These are phyloP conservation scores for Dunckerocampus dactyliophorus DNA, from an alignment of 2,113 vertebrate genomes.

Conservation along the genomic window DNA sequence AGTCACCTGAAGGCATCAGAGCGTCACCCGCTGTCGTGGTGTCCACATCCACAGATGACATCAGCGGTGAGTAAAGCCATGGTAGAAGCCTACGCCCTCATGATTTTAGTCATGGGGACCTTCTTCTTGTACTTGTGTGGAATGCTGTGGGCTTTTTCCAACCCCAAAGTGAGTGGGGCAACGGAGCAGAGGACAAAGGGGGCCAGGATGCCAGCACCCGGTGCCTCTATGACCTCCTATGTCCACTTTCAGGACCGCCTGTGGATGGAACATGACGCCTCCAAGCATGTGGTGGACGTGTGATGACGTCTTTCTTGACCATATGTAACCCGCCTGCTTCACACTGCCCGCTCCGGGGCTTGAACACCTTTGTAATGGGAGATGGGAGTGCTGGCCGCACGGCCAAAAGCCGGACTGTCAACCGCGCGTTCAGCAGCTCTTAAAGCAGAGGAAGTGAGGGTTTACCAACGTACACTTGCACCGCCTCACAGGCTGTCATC, in stretches of 20 bases:
- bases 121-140: slow-evolving; percentile 77
- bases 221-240: slow-evolving; percentile 37
- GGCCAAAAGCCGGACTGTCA: too few species aligned
- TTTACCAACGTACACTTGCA: too few species aligned
- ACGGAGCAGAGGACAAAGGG: slow-evolving; percentile 50
- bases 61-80: slow-evolving; percentile 70
- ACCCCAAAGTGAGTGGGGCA: slow-evolving; percentile 69
- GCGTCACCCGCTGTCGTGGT: too few species aligned
- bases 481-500: too few species aligned
- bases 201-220: slow-evolving; percentile 21
- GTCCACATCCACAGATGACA: slow-evolving; percentile 49
- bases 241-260: slow-evolving; percentile 46
- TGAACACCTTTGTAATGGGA: too few species aligned
- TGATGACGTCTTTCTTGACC: not conserved
- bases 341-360: too few species aligned
- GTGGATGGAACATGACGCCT: slow-evolving; percentile 37
- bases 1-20: too few species aligned
- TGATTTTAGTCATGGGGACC: slow-evolving; percentile 73
- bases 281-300: slow-evolving; percentile 21
- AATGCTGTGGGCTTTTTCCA: slow-evolving; percentile 78
- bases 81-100: slow-evolving; percentile 75
- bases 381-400: too few species aligned
- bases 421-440: too few species aligned
- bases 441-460: too few species aligned
- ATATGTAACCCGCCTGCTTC: too few species aligned